A percentile compares a stretch with the other conserved stretches of the same genome.
Evolutionary conservation across 1,140 invertebrate species (phyloP).

Genomic region (Plodia interpunctella): DNA sequence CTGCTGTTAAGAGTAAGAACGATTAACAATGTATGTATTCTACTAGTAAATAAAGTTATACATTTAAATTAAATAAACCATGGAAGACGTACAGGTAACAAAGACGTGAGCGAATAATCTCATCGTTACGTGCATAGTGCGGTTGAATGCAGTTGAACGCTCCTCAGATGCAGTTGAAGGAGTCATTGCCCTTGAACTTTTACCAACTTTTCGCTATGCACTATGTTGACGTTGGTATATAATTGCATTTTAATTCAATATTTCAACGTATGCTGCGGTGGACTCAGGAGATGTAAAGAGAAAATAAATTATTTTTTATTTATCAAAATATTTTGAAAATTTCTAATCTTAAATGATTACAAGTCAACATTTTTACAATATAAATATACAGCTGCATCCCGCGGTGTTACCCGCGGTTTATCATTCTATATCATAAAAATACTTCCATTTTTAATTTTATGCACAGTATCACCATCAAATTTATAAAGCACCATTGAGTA

Average conservation of each 20-base stretch:
- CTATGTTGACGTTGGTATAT: not conserved
- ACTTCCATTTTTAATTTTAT: too few relatives aligned
- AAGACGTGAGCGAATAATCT: slow-evolving; percentile 1
- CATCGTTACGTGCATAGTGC: not conserved
- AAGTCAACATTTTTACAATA: too few relatives aligned
- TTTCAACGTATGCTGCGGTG: not conserved
- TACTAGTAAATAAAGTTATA: not conserved
- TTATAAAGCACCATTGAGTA: too few relatives aligned
- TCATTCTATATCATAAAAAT: too few relatives aligned
- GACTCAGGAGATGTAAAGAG: too few relatives aligned
- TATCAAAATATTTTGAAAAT: too few relatives aligned
- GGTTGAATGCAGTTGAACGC: slow-evolving; percentile 15
- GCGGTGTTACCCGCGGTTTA: too few relatives aligned
- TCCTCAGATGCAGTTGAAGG: slow-evolving; percentile 12
- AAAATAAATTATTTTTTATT: too few relatives aligned
- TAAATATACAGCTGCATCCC: too few relatives aligned
- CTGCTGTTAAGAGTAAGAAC: too few relatives aligned
- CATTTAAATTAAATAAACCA: slow-evolving; percentile 2
- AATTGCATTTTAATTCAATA: not conserved
- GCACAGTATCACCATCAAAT: too few relatives aligned
- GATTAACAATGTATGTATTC: not conserved
- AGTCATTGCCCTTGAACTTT: slow-evolving; percentile 19
- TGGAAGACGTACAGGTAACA: not conserved
- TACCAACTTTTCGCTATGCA: slow-evolving; percentile 8
- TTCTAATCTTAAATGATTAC: too few relatives aligned